Evolutionary conservation across 2,797 vertebrate species (phyloP), one percentile per base, ranked within the genome.

Genomic region (Lycodopsis pacificus): DNA sequence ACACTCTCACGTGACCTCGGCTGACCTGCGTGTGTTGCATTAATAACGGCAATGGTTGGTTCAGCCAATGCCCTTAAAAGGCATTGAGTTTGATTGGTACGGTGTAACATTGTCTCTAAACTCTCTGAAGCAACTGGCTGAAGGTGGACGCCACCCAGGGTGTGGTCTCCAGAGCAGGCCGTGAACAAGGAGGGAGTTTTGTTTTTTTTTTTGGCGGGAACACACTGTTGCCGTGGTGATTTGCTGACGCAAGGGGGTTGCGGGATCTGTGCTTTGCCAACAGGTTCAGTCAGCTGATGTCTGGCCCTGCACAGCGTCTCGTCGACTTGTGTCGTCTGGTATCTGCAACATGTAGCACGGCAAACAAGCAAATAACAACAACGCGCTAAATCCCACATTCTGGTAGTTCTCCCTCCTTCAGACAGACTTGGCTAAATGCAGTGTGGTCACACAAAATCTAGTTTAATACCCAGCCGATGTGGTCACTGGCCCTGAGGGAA

Each of bases 11-110:
- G 53, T 82, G 90, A 90, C 87, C 86, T 65, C 67, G 54, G 25
- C 85, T 77, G 89, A 91, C 90, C 89, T 51, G 25, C 30, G 62
- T 65, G 73, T 78, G 65, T 70, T 73, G 80, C 73, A 15, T 87
- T 80, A 71, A 76, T 56, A 74, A 49, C 48, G 66, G 51, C 61
- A 64, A 61, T 76, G 68, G 65, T 57, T 20, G 81, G 65, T 81
- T 62, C 32, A 65, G 74, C 59, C 76, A 36, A 81, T 87, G 83
- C 57, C 89, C 86, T 70, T 89, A 88, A 71, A 90, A 90, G 89
- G 83, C 49, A 48, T 12, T 17, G 59, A 63, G 65, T 70, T 69
- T 59, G 65, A 70, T 65, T 59, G 65, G 38, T 54, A 59, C 2
- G 17, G 74, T 48, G 61, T 62, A 49, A 75, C 80, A 20, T 88